These are phyloP conservation scores for Trachelus tabidus DNA, from an alignment of 2,888 invertebrate genomes.

Conservation along the genomic window DNA sequence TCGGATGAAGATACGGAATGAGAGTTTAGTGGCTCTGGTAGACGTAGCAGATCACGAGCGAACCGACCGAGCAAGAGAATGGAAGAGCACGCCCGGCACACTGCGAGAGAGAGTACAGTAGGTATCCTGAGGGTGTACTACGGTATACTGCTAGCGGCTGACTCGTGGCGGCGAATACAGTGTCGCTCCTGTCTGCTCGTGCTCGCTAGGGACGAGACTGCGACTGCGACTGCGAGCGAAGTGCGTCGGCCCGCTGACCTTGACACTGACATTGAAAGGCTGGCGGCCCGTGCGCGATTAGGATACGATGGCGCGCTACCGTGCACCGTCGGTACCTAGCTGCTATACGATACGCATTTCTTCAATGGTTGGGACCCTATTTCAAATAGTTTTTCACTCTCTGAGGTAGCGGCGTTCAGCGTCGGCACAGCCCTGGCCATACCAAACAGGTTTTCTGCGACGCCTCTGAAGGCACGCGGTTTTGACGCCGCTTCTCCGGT, in stretches of 20 bases:
- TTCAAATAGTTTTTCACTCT: too few species aligned
- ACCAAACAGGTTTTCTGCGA: slow-evolving; percentile 50
- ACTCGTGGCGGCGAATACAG: too few species aligned
- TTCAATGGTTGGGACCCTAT: too few species aligned
- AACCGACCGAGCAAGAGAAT: too few species aligned
- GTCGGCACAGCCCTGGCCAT: too few species aligned
- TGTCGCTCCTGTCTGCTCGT: too few species aligned
- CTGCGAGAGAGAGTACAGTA: too few species aligned
- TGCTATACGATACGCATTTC: slow-evolving; percentile 4
- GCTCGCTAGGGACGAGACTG: slow-evolving; percentile 2
- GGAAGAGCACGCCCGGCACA: too few species aligned
- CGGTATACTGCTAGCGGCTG: too few species aligned
- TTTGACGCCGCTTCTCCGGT: slow-evolving; percentile 24
- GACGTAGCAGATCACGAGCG: neutral
- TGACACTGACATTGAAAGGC: slow-evolving; percentile 64
- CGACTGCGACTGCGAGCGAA: slow-evolving; percentile 13
- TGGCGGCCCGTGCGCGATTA: slow-evolving; percentile 26
- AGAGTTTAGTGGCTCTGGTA: neutral
- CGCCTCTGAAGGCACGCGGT: slow-evolving; percentile 67
- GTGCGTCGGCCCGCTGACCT: slow-evolving; percentile 64
- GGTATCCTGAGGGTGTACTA: too few species aligned
- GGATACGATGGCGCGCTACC: neutral
- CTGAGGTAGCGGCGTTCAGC: too few species aligned
- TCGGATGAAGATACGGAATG: neutral
- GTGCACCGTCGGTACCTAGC: too few species aligned